A percentile compares a stretch with the other conserved stretches of the same genome.
Evolutionary conservation across 2,113 vertebrate genomes (phyloP).

Genomic region (Indicator maculatus): DNA sequence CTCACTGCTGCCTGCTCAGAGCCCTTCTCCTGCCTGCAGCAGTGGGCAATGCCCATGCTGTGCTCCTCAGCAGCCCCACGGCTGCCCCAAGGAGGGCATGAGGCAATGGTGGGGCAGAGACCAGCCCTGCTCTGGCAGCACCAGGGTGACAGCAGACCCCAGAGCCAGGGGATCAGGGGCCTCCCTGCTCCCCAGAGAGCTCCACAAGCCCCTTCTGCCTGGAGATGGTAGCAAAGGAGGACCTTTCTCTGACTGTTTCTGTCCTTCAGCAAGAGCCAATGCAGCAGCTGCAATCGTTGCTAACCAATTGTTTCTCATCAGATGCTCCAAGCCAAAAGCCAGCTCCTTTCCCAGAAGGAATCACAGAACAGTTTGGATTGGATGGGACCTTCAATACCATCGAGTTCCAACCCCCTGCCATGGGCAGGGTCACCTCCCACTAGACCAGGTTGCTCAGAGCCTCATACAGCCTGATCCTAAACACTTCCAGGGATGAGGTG

Average conservation of each 20-base stretch:
- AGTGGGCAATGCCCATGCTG: not conserved
- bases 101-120: not conserved
- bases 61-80: not conserved
- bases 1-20: not conserved
- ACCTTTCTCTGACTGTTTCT: not conserved
- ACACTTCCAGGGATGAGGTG: too few species aligned
- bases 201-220: not conserved
- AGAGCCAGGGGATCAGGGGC: not conserved
- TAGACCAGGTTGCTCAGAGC: too few species aligned
- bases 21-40: not conserved
- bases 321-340: not conserved
- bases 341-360: not conserved
- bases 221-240: not conserved
- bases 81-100: not conserved
- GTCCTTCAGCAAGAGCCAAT: not conserved
- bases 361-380: too few species aligned
- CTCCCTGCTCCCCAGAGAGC: too few species aligned
- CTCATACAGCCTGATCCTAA: too few species aligned
- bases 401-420: too few species aligned
- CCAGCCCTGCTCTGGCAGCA: not conserved
- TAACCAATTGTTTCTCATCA: not conserved
- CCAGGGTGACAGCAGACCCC: not conserved
- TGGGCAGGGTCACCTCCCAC: too few species aligned
- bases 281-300: accelerated
- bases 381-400: too few species aligned